phyloP scores from a whole-genome alignment of 1,140 invertebrate genomes.

The Drosophila ohnishii region DNA sequence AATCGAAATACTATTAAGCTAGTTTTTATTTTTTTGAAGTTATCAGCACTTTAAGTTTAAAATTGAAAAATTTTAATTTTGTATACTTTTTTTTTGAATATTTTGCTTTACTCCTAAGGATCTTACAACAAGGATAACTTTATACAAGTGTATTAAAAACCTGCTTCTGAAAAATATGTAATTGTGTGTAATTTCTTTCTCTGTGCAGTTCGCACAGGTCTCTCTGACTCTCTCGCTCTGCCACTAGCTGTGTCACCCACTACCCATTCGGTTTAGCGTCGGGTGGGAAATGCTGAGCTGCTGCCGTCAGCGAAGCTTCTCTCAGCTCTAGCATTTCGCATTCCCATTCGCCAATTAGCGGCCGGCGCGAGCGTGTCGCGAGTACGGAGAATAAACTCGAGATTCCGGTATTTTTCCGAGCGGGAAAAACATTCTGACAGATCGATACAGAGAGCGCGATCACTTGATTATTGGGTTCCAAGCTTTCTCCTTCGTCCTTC shows the following conservation, averaged over 20 bases:
- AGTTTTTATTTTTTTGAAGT: too few species aligned
- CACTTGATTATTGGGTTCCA: not conserved
- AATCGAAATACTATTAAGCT: too few species aligned
- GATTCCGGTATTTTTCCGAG: not conserved
- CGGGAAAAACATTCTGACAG: not conserved
- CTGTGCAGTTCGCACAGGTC: conserved; percentile 23
- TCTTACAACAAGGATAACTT: too few species aligned
- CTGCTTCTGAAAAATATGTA: too few species aligned
- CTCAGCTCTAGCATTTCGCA: conserved; percentile 7
- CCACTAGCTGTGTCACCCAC: not conserved
- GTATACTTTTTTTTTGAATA: not conserved
- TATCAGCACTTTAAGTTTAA: too few species aligned
- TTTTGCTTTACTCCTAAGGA: too few species aligned
- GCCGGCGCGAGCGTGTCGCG: conserved; percentile 50
- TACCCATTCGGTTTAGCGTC: not conserved
- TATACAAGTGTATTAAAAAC: too few species aligned
- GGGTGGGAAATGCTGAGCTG: conserved; percentile 14
- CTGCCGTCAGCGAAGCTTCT: conserved; percentile 15
- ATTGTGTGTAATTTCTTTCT: not conserved
- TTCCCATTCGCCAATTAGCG: conserved; percentile 60
- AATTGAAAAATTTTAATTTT: not conserved
- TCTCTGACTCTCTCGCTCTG: not conserved
- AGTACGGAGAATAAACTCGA: conserved; percentile 19
- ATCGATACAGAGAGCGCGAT: not conserved
- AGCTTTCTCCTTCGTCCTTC: not conserved